Evolutionary conservation across 2,888 invertebrate species (phyloP), one percentile per base, ranked within the genome.

Genomic region (Phyllotreta striolata): DNA sequence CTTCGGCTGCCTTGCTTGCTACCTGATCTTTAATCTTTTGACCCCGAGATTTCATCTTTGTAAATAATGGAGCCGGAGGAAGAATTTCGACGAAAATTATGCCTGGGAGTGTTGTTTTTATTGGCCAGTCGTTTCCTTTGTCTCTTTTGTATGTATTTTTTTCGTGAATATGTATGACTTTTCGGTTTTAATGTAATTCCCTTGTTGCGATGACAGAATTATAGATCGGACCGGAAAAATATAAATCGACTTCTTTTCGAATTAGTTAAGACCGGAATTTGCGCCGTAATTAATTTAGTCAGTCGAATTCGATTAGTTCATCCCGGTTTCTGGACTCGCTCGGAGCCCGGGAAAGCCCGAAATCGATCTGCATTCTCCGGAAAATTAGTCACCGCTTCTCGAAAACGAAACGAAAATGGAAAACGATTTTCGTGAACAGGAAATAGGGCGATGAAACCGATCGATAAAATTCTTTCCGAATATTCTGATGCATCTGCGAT

Each of bases 241-340:
- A 49, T 58, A 58, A 58, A 58, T 24, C 24, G 24, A 24, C 24
- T 4, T 24, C 24, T 24, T 24, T 24, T 24, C 24, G 24, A 24
- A 24, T 24, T 24, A 24, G 24, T 24, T 24, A 24, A 24, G 24
- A 24, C 2, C 24, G 24, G 24, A 24, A 24, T 24, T 24, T 24
- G 24, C 24, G 24, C 4, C 4, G 24, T 24, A 24, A 24, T 24
- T 24, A 24, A 24, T 24, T 24, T 24, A 24, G 24, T 24, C 24
- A 24, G n/a, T 24, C 4, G 24, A 24, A 24, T 24, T 24, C 24
- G 24, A 24, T 24, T 24, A 24, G 24, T 24, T 24, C 4, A 24
- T 24, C 24, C 24, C 24, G 24, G 24, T 24, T n/a, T 4, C 24
- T 24, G 24, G 2, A 84, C 85, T 85, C 85, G 84, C 85, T 85